These are phyloP conservation scores for Drosophila meridionalis DNA, from an alignment of 2,888 invertebrate genomes.

Conservation along the genomic window DNA sequence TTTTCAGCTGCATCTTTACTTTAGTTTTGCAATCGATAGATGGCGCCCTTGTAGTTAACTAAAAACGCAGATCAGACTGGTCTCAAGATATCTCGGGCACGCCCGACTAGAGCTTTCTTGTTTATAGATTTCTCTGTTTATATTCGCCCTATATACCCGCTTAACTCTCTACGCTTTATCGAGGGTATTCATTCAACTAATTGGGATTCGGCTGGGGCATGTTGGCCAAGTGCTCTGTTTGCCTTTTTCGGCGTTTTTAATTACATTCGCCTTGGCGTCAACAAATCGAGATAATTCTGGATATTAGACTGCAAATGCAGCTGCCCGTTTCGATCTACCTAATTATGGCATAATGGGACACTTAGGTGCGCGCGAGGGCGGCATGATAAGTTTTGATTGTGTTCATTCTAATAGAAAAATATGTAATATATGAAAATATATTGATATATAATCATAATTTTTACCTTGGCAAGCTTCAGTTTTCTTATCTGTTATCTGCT, in stretches of 20 bases:
- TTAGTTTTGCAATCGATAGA: no score
- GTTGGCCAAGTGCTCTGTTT: conserved; percentile 6
- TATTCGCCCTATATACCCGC: not conserved
- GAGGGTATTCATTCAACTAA: conserved; percentile 1
- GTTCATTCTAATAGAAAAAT: no score
- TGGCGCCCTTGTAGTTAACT: no score
- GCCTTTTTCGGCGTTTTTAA: conserved; percentile 14
- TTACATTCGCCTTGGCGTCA: conserved; percentile 9
- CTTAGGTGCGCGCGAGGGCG: not conserved
- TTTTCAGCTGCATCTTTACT: no score
- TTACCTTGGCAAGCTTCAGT: no score
- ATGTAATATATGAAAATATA: no score
- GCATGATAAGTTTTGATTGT: not conserved
- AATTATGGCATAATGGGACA: conserved; percentile 17
- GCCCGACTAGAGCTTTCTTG: no score
- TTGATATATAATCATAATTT: no score
- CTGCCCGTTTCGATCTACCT: conserved; percentile 4
- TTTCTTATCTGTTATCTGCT: no score
- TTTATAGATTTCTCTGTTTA: not conserved
- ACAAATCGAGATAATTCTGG: conserved; percentile 15
- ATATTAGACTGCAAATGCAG: conserved; percentile 12
- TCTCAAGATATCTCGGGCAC: no score
- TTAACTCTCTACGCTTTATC: not conserved
- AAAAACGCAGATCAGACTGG: no score
- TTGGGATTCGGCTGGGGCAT: conserved; percentile 5